phyloP scores from a whole-genome alignment of 2,113 vertebrate species.

The Pygoscelis adeliae region DNA sequence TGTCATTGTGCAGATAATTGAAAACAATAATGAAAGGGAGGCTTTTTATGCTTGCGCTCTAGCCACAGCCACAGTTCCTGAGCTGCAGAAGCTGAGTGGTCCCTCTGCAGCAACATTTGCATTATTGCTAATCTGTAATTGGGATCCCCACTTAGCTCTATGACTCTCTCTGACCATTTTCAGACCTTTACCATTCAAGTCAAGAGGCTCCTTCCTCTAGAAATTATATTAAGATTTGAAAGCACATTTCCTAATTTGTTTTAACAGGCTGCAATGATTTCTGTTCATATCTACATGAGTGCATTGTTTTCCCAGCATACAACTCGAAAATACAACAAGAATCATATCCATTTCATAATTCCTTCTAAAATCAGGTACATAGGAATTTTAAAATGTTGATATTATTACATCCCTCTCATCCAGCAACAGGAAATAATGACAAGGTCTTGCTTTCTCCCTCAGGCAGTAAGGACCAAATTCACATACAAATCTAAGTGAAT shows the following conservation, averaged over 20 bases:
- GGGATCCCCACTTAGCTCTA: constrained; percentile 57
- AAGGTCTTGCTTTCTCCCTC: neutral
- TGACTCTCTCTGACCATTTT: constrained; percentile 60
- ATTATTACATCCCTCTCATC: neutral
- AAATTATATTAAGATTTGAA: constrained; percentile 55
- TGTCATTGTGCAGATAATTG: constrained; percentile 10
- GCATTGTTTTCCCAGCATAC: neutral
- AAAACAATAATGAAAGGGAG: constrained; percentile 41
- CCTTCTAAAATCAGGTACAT: neutral
- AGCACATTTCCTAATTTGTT: constrained; percentile 19
- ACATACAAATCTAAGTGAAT: neutral
- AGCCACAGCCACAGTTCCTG: neutral
- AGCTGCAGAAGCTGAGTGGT: constrained; percentile 28
- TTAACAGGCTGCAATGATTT: constrained; percentile 18
- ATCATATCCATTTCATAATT: neutral
- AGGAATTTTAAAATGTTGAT: neutral
- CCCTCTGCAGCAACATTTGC: constrained; percentile 49
- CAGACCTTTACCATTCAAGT: constrained; percentile 53
- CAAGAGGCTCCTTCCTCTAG: constrained; percentile 43
- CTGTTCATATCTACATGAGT: neutral
- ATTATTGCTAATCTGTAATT: constrained; percentile 55
- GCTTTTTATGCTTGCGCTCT: neutral
- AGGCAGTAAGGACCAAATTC: neutral
- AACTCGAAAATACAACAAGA: neutral
- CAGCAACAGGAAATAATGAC: neutral